Percentiles rank a stretch among this genome's conserved stretches.
These are phyloP conservation scores for Sebastes hubbsi DNA, from an alignment of 2,797 vertebrate species.

Conservation along the genomic window DNA sequence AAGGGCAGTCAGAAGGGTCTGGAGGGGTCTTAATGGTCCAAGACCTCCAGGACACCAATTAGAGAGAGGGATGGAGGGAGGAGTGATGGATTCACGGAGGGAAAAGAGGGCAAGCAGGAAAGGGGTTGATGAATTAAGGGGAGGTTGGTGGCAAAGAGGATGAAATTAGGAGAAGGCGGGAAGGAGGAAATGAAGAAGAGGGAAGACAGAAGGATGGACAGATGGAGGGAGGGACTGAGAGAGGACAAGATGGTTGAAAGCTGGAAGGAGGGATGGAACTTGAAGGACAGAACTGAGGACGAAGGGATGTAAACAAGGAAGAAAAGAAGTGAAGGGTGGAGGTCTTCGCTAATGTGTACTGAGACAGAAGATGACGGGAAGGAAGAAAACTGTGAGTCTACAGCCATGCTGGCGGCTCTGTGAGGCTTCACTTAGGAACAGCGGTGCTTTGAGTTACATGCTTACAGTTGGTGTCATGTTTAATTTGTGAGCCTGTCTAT, in stretches of 20 bases:
- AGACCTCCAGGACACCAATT: conserved; percentile 50
- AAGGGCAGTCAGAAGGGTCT: conserved; percentile 37
- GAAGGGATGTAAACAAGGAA: not conserved
- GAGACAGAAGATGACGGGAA: not conserved
- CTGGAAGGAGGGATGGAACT: not conserved
- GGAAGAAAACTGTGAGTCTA: not conserved
- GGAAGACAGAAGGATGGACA: not conserved
- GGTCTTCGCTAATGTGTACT: not conserved
- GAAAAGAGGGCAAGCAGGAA: not conserved
- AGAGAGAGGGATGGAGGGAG: not conserved
- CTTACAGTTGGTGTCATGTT: not conserved
- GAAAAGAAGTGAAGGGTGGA: not conserved
- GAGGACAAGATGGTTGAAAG: not conserved
- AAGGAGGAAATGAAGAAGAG: not conserved
- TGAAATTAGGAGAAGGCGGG: not conserved
- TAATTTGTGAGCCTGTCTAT: too few relatives aligned
- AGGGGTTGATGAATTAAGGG: not conserved
- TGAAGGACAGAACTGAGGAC: not conserved
- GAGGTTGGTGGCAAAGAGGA: not conserved
- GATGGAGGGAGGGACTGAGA: not conserved
- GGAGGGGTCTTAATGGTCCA: conserved; percentile 25
- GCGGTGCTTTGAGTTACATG: not conserved
- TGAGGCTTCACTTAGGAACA: not conserved
- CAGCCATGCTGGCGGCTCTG: not conserved
- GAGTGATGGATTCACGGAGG: not conserved